phyloP scores from a whole-genome alignment of 2,113 vertebrate species.

The Corynorhinus townsendii region DNA sequence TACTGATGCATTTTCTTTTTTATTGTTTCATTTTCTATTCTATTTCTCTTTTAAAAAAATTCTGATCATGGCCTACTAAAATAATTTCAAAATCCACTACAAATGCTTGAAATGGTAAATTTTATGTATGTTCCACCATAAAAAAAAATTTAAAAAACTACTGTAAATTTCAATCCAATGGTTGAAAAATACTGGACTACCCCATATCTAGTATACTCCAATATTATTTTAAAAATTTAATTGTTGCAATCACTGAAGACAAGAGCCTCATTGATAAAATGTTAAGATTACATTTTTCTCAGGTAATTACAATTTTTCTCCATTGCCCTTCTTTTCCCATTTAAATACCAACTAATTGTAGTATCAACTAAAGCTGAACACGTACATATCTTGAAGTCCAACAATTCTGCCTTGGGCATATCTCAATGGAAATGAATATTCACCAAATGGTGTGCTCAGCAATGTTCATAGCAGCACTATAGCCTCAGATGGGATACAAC shows the following conservation, averaged over 20 bases:
- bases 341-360: not conserved
- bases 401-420: accelerated
- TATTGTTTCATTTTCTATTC: not conserved
- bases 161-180: not conserved
- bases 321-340: not conserved
- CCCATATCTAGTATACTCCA: not conserved
- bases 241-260: not conserved
- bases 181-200: not conserved
- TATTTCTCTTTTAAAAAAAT: not conserved
- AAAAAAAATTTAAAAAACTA: not conserved
- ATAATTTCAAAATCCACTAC: not conserved
- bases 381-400: not conserved
- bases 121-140: not conserved
- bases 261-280: not conserved
- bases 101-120: not conserved
- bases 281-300: not conserved
- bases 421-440: not conserved
- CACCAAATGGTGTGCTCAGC: not conserved
- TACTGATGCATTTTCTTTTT: not conserved
- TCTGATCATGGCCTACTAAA: not conserved
- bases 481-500: not conserved
- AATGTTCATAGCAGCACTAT: not conserved
- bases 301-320: not conserved
- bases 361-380: not conserved
- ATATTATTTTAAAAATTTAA: not conserved